Percentiles rank a stretch among this genome's conserved stretches.
phyloP scores from a whole-genome alignment of 1,140 invertebrate genomes.

The Pteromalus puparum region DNA sequence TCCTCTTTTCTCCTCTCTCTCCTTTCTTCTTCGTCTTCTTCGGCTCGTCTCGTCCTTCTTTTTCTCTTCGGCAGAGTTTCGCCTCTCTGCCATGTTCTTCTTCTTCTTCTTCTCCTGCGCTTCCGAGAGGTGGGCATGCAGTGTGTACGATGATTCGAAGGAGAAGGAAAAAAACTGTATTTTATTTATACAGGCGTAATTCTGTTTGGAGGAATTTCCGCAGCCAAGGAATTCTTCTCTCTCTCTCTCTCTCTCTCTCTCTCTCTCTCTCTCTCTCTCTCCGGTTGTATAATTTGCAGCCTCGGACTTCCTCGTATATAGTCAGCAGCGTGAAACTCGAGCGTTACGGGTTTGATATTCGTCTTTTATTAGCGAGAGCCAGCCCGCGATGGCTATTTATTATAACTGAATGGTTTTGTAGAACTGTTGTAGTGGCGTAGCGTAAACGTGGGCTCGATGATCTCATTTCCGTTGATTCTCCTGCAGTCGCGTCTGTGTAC shows the following conservation, averaged over 20 bases:
- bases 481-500: no score
- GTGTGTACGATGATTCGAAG: not conserved
- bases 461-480: not conserved
- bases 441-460: not conserved
- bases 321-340: not conserved
- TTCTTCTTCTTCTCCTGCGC: not conserved
- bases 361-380: not conserved
- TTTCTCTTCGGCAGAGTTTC: not conserved
- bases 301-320: not conserved
- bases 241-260: no score
- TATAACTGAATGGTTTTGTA: not conserved
- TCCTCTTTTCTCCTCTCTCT: slow-evolving; percentile 60
- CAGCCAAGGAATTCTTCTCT: not conserved
- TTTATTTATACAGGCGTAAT: slow-evolving; percentile 16
- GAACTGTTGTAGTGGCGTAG: not conserved
- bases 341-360: not conserved
- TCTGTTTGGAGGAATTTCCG: slow-evolving; percentile 1
- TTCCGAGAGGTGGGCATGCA: not conserved
- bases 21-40: slow-evolving; percentile 3
- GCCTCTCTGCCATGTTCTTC: not conserved
- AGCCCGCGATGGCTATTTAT: not conserved
- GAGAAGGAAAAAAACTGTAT: not conserved
- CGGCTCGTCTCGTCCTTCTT: not conserved
- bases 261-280: not conserved
- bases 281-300: not conserved